These are phyloP conservation scores for Delia radicum DNA, from an alignment of 1,140 invertebrate species.

Conservation along the genomic window DNA sequence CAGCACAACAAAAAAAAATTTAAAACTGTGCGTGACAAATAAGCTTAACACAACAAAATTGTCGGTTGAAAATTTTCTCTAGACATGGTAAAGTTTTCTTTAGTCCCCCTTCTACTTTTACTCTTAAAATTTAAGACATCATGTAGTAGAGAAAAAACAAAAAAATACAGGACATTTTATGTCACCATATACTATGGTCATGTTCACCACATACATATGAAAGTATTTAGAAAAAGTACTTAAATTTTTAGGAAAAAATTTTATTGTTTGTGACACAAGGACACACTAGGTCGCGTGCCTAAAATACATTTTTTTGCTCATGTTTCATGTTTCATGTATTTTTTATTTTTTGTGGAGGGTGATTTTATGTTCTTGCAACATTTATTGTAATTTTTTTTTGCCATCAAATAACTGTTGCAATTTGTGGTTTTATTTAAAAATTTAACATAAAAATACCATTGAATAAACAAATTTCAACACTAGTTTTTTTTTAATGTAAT, in stretches of 20 bases:
- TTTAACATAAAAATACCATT: neutral
- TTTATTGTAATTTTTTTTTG: neutral
- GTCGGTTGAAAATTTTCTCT: too few species aligned
- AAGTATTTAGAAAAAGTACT: neutral
- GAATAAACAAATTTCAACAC: neutral
- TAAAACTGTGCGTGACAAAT: neutral
- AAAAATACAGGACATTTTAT: neutral
- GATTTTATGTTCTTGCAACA: neutral
- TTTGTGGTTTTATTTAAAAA: neutral
- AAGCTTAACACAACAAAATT: neutral
- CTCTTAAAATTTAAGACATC: neutral
- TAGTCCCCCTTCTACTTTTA: too few species aligned
- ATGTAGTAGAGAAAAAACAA: neutral
- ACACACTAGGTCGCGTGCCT: neutral
- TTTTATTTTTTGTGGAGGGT: neutral
- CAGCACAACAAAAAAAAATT: neutral
- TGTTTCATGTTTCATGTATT: neutral
- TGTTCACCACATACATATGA: neutral
- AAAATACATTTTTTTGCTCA: neutral
- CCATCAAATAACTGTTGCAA: neutral
- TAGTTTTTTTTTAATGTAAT: neutral
- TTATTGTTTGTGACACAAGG: slow-evolving; percentile 1
- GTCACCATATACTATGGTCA: neutral
- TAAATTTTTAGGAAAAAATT: neutral
- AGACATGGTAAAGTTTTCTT: too few species aligned